These are phyloP conservation scores for Chymomyza fuscimana DNA, from an alignment of 2,888 invertebrate genomes.

Conservation along the genomic window DNA sequence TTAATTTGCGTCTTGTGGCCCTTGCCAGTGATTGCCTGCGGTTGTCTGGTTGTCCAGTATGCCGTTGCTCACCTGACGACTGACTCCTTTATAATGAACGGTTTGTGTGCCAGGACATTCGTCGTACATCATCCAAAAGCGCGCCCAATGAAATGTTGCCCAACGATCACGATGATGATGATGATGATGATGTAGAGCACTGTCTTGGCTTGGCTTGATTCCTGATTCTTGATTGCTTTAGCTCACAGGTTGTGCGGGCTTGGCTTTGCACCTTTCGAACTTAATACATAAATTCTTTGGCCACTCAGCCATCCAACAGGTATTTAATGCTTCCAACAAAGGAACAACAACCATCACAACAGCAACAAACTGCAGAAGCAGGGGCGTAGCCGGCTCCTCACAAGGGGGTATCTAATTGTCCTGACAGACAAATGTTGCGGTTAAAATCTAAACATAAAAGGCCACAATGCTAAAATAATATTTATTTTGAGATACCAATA, in stretches of 20 bases:
- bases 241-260: constrained; percentile 52
- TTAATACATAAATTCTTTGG: constrained; percentile 59
- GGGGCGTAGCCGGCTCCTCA: constrained; percentile 44
- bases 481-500: no score
- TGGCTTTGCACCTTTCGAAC: constrained; percentile 6
- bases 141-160: constrained; percentile 36
- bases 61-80: constrained; percentile 56
- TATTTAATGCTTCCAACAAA: constrained; percentile 53
- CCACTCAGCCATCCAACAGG: constrained; percentile 49
- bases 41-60: constrained; percentile 21
- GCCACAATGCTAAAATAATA: no score
- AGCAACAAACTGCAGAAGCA: constrained; percentile 53
- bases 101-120: constrained; percentile 69
- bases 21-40: constrained; percentile 18
- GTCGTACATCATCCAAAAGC: constrained; percentile 69
- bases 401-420: constrained; percentile 54
- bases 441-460: no score
- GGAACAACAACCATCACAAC: constrained; percentile 26
- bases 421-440: no score
- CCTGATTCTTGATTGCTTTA: constrained; percentile 63
- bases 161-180: constrained; percentile 9
- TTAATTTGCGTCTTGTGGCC: constrained; percentile 76
- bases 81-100: constrained; percentile 76
- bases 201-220: constrained; percentile 18
- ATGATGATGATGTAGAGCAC: constrained; percentile 16